These are phyloP conservation scores for Enteromius radiatus DNA, from an alignment of 2,797 vertebrate genomes.

Conservation along the genomic window DNA sequence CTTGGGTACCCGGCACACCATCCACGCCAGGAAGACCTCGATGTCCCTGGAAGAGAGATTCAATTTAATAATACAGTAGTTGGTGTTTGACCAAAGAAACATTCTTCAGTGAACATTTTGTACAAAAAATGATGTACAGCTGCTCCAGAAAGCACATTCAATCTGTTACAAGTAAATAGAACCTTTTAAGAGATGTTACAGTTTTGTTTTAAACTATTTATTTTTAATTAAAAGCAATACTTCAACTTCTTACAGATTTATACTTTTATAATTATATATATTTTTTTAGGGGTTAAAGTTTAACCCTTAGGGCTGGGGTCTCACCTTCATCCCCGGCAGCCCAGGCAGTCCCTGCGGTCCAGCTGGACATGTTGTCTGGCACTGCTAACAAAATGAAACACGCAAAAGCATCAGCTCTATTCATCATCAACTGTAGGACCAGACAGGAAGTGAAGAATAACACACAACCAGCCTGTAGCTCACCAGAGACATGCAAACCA, in stretches of 20 bases:
- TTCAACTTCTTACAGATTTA: background rate
- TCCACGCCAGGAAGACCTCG: conserved; percentile 73
- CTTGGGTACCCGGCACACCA: conserved; percentile 72
- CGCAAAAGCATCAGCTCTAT: conserved; percentile 27
- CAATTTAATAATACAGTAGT: background rate
- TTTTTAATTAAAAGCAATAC: background rate
- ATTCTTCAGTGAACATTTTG: background rate
- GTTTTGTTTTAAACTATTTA: background rate
- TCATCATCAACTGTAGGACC: background rate
- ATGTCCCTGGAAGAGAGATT: conserved; percentile 72
- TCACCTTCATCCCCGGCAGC: conserved; percentile 81
- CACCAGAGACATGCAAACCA: conserved; percentile 1
- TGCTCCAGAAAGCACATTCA: background rate
- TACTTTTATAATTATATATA: background rate
- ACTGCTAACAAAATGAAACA: conserved; percentile 66
- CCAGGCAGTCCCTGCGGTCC: conserved; percentile 78
- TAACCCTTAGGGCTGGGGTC: background rate
- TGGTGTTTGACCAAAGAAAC: conserved; percentile 10
- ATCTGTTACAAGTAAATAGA: background rate
- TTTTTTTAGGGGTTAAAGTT: background rate
- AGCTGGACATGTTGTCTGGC: conserved; percentile 78
- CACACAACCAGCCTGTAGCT: background rate
- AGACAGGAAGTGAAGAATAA: conserved; percentile 13
- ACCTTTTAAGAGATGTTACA: background rate
- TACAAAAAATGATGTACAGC: background rate